These are phyloP conservation scores for Acomys russatus DNA, from an alignment of 2,797 vertebrate species.

Conservation along the genomic window DNA sequence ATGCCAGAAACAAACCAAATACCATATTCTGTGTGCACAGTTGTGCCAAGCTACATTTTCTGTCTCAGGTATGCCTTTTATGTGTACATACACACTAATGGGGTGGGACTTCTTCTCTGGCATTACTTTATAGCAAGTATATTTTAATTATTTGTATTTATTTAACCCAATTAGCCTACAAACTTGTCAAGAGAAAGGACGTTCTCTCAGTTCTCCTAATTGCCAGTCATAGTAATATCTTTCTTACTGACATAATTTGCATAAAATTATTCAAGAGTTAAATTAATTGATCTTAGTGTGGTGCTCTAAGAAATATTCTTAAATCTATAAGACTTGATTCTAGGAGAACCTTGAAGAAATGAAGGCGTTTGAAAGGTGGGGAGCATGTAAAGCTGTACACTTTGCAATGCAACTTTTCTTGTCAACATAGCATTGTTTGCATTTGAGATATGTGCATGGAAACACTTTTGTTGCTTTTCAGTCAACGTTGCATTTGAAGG, in stretches of 20 bases:
- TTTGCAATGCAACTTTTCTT: neutral
- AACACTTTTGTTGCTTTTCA: slow-evolving; percentile 52
- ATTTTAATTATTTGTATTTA: slow-evolving; percentile 58
- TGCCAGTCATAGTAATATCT: neutral
- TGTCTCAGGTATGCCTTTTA: neutral
- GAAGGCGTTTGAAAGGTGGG: slow-evolving; percentile 43
- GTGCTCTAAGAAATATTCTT: slow-evolving; percentile 10
- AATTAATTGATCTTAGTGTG: slow-evolving; percentile 53
- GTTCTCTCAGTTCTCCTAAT: slow-evolving; percentile 47
- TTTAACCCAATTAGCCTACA: slow-evolving; percentile 25
- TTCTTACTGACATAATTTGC: slow-evolving; percentile 62
- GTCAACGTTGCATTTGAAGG: slow-evolving; percentile 50
- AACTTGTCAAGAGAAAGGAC: slow-evolving; percentile 39
- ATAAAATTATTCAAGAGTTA: slow-evolving; percentile 57
- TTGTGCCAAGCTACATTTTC: neutral
- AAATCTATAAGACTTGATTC: neutral
- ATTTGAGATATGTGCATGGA: slow-evolving; percentile 14
- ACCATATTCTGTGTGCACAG: neutral
- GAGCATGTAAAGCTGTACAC: neutral
- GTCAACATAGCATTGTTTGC: slow-evolving; percentile 8
- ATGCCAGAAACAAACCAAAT: slow-evolving; percentile 21
- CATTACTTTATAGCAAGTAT: neutral
- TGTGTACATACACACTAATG: neutral
- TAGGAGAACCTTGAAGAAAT: slow-evolving; percentile 32
- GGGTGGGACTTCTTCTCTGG: neutral